Evolutionary conservation across 2,797 vertebrate genomes (phyloP).

Genomic region (Coreius guichenoti): DNA sequence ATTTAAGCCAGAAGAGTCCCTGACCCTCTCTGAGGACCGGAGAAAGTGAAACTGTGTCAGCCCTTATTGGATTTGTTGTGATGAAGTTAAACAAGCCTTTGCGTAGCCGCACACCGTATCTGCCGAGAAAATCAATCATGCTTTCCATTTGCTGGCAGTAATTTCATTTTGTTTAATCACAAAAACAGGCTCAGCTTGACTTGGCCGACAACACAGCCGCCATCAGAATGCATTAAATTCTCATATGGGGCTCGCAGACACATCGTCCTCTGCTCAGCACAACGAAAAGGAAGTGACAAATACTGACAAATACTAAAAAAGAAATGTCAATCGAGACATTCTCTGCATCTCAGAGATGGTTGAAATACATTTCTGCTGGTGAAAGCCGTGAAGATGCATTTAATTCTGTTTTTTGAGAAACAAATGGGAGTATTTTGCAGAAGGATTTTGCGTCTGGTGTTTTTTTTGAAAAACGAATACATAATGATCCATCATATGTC

Average conservation of each 20-base stretch:
- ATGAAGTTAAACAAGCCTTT: constrained; percentile 74
- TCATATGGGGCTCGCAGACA: constrained; percentile 52
- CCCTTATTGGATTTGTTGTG: constrained; percentile 71
- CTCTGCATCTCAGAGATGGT: constrained; percentile 7
- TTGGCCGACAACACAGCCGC: constrained; percentile 65
- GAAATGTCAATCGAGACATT: constrained; percentile 14
- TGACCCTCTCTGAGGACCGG: constrained; percentile 61
- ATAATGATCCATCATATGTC: constrained; percentile 56
- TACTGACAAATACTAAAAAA: neutral
- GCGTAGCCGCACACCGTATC: constrained; percentile 63
- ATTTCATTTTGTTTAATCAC: constrained; percentile 77
- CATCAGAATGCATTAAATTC: constrained; percentile 66
- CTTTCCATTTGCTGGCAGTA: constrained; percentile 70
- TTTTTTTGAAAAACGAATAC: constrained; percentile 47
- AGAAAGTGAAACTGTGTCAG: constrained; percentile 61
- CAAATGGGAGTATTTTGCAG: constrained; percentile 9
- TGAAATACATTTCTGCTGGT: constrained; percentile 19
- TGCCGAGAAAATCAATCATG: constrained; percentile 73
- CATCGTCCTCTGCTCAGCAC: constrained; percentile 34
- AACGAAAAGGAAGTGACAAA: constrained; percentile 34
- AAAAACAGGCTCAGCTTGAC: constrained; percentile 68
- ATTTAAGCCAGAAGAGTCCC: constrained; percentile 50
- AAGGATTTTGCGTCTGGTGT: constrained; percentile 11
- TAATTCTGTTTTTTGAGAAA: constrained; percentile 31
- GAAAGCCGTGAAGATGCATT: constrained; percentile 14